These are phyloP conservation scores for Galerucella calmariensis DNA, from an alignment of 2,888 invertebrate genomes.

Conservation along the genomic window DNA sequence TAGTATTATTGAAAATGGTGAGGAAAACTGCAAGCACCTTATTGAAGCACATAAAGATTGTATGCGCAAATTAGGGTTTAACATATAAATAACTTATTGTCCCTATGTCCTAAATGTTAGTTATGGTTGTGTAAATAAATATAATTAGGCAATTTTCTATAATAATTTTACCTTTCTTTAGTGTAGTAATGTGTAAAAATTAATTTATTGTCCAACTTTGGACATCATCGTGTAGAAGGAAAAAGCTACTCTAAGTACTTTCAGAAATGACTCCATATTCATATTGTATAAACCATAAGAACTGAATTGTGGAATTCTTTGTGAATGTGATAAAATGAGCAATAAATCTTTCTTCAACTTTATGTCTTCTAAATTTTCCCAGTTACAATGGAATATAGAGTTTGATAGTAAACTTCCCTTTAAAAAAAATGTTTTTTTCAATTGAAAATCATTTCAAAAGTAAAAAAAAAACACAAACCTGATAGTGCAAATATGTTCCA, in stretches of 20 bases:
- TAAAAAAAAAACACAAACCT: background rate
- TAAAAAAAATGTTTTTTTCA: background rate
- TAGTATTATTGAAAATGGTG: constrained; percentile 91
- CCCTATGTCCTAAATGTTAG: background rate
- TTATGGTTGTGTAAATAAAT: constrained; percentile 1
- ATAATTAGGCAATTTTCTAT: background rate
- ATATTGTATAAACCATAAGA: constrained; percentile 21
- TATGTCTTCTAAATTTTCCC: constrained; percentile 12
- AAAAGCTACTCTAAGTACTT: background rate
- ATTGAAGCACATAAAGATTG: constrained; percentile 98
- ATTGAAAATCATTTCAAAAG: background rate
- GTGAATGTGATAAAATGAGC: constrained; percentile 9
- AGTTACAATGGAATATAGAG: constrained; percentile 12
- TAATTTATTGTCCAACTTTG: background rate
- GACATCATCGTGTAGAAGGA: background rate
- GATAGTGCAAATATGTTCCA: constrained; percentile 16
- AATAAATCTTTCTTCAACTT: constrained; percentile 14
- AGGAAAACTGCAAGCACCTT: constrained; percentile 87
- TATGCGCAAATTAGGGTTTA: constrained; percentile 96
- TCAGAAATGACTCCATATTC: constrained; percentile 15
- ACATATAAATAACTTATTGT: constrained; percentile 73
- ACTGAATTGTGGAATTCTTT: constrained; percentile 19
- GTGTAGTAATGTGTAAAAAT: background rate
- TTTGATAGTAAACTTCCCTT: constrained; percentile 20
- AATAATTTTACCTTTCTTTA: too few species aligned